These are phyloP conservation scores for Mamestra configurata DNA, from an alignment of 1,140 invertebrate genomes.

Conservation along the genomic window DNA sequence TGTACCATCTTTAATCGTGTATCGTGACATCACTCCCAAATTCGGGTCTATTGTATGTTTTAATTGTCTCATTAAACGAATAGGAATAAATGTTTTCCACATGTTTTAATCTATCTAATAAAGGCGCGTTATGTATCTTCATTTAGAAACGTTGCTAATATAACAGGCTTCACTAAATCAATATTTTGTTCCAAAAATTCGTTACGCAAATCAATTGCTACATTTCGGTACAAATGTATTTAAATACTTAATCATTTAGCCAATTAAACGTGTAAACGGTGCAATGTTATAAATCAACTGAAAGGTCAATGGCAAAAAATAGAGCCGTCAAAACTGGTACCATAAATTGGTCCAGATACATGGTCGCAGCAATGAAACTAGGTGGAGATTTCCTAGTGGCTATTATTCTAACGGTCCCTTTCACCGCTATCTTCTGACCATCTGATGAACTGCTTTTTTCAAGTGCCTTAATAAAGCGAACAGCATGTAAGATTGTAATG, in stretches of 20 bases:
- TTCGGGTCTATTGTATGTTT: slow-evolving; percentile 54
- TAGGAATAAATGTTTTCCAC: slow-evolving; percentile 53
- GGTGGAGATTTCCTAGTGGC: slow-evolving; percentile 74
- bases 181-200: slow-evolving; percentile 8
- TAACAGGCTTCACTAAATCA: slow-evolving; percentile 22
- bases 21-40: slow-evolving; percentile 53
- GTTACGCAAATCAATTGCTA: slow-evolving; percentile 46
- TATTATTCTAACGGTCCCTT: slow-evolving; percentile 85
- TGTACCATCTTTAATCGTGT: slow-evolving; percentile 21
- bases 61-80: slow-evolving; percentile 59
- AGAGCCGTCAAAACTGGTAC: slow-evolving; percentile 61
- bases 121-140: slow-evolving; percentile 11
- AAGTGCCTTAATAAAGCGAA: slow-evolving; percentile 84
- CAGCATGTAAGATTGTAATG: slow-evolving; percentile 86
- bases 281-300: slow-evolving; percentile 57
- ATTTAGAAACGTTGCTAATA: slow-evolving; percentile 16
- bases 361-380: slow-evolving; percentile 62
- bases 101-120: slow-evolving; percentile 50
- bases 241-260: slow-evolving; percentile 43
- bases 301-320: slow-evolving; percentile 60
- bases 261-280: slow-evolving; percentile 43
- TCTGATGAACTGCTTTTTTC: slow-evolving; percentile 83
- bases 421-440: slow-evolving; percentile 86
- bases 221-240: slow-evolving; percentile 24
- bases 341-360: slow-evolving; percentile 67